Conservation (phyloP, 1,140 invertebrate genomes). For the Aphaenogaster rudis region DNA sequence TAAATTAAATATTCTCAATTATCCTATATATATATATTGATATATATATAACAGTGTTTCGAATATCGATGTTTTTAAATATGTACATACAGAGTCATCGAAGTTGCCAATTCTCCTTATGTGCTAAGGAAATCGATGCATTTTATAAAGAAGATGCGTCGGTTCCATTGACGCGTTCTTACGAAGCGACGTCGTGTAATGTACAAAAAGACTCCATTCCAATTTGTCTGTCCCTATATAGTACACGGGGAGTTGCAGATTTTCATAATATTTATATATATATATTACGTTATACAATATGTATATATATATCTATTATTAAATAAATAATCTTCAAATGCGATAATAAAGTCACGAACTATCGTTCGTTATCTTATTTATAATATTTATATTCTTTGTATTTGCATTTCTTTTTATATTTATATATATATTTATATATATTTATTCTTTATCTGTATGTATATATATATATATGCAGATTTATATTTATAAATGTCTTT, state of each 20-base stretch:
- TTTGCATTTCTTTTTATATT: conserved; percentile 77
- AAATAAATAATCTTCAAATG: conserved; percentile 86
- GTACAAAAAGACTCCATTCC: conserved; percentile 76
- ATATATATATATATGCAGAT: conserved; percentile 77
- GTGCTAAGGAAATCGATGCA: conserved; percentile 56
- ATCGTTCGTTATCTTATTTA: conserved; percentile 77
- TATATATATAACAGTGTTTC: conserved; percentile 65
- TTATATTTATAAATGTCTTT: conserved; percentile 77
- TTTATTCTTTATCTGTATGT: conserved; percentile 71
- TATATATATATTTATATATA: conserved; percentile 78
- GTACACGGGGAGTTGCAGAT: conserved; percentile 70
- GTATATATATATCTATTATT: conserved; percentile 80
- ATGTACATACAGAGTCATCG: conserved; percentile 61
- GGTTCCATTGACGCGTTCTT: conserved; percentile 49
- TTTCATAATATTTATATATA: conserved; percentile 70
- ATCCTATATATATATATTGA: conserved; percentile 52
- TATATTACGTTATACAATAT: conserved; percentile 82
- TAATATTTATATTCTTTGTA: conserved; percentile 81
- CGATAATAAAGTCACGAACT: conserved; percentile 84
- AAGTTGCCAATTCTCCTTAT: conserved; percentile 55
- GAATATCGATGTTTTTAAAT: conserved; percentile 66
- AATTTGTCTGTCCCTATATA: conserved; percentile 31
- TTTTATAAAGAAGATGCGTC: conserved; percentile 32
- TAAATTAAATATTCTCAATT: conserved; percentile 46
- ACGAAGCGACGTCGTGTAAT: conserved; percentile 72